Evolutionary conservation across 2,888 invertebrate species (phyloP).

Genomic region (Thymelicus acteon): DNA sequence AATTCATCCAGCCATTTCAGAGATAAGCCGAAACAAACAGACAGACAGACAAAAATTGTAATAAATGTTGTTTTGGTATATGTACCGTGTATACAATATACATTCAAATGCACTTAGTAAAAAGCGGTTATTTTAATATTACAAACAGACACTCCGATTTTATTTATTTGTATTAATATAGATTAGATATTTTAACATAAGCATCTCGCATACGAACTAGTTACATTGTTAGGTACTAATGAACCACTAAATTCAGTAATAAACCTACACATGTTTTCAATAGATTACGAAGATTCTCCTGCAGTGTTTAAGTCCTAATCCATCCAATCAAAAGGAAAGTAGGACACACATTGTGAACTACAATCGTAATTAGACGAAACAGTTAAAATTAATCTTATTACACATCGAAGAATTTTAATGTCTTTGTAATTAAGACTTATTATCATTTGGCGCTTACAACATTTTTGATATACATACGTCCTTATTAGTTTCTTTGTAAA

Average conservation of each 20-base stretch:
- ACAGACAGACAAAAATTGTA: too few species aligned
- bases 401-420: neutral
- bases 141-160: too few species aligned
- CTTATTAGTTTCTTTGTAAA: neutral
- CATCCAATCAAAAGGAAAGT: constrained; percentile 28
- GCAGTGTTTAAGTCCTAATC: constrained; percentile 32
- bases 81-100: too few species aligned
- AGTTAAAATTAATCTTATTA: constrained; percentile 30
- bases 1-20: too few species aligned
- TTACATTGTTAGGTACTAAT: too few species aligned
- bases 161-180: too few species aligned
- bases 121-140: too few species aligned
- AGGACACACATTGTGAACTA: constrained; percentile 32
- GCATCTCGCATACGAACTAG: too few species aligned
- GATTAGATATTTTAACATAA: too few species aligned
- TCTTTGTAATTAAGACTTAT: neutral
- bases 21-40: too few species aligned
- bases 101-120: too few species aligned
- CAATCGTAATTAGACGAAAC: constrained; percentile 31
- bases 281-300: constrained; percentile 22
- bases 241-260: neutral
- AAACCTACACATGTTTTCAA: neutral
- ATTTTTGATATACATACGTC: neutral
- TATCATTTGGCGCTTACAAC: constrained; percentile 1
- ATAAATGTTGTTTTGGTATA: too few species aligned